Percentiles rank a stretch among this genome's conserved stretches.
These are phyloP conservation scores for Etheostoma nigrum DNA, from an alignment of 2,797 vertebrate species.

Conservation along the genomic window DNA sequence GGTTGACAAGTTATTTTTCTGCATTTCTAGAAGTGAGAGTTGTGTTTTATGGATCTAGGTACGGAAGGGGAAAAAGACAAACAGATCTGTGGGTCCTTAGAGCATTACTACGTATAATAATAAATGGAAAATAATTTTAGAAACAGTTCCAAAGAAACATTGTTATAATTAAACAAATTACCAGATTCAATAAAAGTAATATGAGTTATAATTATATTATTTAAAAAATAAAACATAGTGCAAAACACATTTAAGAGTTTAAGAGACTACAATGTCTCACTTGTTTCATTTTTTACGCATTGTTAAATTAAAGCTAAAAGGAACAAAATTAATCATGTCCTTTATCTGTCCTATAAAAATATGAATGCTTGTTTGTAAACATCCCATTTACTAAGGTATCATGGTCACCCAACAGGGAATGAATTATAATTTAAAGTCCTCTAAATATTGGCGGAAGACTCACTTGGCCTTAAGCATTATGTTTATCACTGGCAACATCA, in stretches of 20 bases:
- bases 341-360: slow-evolving; percentile 43
- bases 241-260: neutral
- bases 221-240: neutral
- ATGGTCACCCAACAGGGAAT: slow-evolving; percentile 46
- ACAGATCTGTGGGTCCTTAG: neutral
- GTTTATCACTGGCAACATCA: slow-evolving; percentile 80
- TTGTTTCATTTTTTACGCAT: neutral
- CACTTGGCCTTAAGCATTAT: slow-evolving; percentile 76
- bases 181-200: neutral
- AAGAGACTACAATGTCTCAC: neutral
- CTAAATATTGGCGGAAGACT: slow-evolving; percentile 75
- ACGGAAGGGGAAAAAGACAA: neutral
- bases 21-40: slow-evolving; percentile 2
- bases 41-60: neutral
- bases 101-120: neutral
- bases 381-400: slow-evolving; percentile 65
- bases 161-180: neutral
- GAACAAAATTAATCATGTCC: slow-evolving; percentile 23
- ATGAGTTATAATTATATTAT: neutral
- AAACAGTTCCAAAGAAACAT: neutral
- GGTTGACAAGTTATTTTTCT: slow-evolving; percentile 10
- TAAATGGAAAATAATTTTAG: neutral
- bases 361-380: slow-evolving; percentile 57
- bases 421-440: slow-evolving; percentile 72
- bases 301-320: slow-evolving; percentile 6